phyloP scores from a whole-genome alignment of 2,888 invertebrate genomes.

The Syrphus vitripennis region DNA sequence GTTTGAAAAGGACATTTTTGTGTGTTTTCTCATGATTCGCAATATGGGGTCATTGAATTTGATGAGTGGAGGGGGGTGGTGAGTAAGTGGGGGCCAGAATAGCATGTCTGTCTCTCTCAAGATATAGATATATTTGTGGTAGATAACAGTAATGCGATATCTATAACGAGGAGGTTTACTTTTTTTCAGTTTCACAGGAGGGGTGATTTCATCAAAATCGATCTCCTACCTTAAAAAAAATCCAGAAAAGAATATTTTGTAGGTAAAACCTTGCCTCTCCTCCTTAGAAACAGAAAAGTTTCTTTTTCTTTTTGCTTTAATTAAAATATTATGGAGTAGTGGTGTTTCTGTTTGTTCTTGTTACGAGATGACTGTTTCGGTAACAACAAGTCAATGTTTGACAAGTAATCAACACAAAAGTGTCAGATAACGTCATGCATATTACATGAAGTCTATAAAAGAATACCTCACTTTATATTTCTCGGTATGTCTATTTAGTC shows the following conservation, averaged over 20 bases:
- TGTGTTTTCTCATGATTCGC: neutral
- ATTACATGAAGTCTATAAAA: constrained; percentile 11
- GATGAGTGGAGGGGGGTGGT: neutral
- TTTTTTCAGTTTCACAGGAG: neutral
- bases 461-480: neutral
- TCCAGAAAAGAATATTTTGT: too few species aligned
- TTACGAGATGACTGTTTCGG: neutral
- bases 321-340: neutral
- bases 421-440: constrained; percentile 50
- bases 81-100: neutral
- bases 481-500: neutral
- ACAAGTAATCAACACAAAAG: constrained; percentile 48
- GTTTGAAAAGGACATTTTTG: constrained; percentile 16
- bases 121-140: neutral
- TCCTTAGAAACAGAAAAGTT: neutral
- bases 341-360: neutral
- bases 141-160: constrained; percentile 7
- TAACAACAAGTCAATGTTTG: constrained; percentile 40
- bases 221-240: neutral
- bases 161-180: neutral
- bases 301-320: neutral
- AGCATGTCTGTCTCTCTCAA: constrained; percentile 1
- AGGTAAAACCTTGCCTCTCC: neutral
- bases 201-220: neutral
- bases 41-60: constrained; percentile 21